A percentile compares a stretch with the other conserved stretches of the same genome.
These are phyloP conservation scores for Eriocheir sinensis DNA, from an alignment of 1,140 invertebrate species.

Conservation along the genomic window DNA sequence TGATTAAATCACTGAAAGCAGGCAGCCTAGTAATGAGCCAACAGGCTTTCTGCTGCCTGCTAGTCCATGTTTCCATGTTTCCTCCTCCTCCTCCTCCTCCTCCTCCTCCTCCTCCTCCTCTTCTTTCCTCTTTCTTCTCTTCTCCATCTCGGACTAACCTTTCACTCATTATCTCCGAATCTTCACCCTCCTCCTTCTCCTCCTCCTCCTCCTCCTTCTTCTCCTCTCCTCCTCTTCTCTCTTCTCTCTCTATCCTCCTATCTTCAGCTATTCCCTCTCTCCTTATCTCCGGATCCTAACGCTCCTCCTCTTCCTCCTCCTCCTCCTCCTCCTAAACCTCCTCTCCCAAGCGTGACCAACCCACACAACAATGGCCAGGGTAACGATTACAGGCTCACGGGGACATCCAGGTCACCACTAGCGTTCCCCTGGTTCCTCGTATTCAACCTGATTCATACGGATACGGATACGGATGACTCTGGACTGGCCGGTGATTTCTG, in stretches of 20 bases:
- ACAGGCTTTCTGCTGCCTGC: too few relatives aligned
- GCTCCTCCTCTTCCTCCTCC: neutral
- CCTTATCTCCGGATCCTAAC: too few relatives aligned
- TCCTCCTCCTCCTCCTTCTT: neutral
- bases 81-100: neutral
- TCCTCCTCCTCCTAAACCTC: neutral
- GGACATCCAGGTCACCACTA: neutral
- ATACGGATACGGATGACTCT: neutral
- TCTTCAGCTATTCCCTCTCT: too few relatives aligned
- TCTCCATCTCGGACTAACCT: neutral
- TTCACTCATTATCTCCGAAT: too few relatives aligned
- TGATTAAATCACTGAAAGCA: too few relatives aligned
- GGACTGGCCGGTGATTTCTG: too few relatives aligned
- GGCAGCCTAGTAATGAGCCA: too few relatives aligned
- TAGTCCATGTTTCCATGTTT: too few relatives aligned
- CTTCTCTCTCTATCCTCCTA: neutral
- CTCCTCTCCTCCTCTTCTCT: neutral
- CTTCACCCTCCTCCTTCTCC: too few relatives aligned
- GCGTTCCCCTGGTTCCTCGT: neutral
- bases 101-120: neutral
- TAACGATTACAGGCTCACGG: neutral
- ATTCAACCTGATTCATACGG: neutral
- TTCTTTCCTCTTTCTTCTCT: neutral
- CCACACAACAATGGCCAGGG: neutral
- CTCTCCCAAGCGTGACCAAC: neutral